phyloP scores from a whole-genome alignment of 1,140 invertebrate genomes.

The Drosophila orosa region DNA sequence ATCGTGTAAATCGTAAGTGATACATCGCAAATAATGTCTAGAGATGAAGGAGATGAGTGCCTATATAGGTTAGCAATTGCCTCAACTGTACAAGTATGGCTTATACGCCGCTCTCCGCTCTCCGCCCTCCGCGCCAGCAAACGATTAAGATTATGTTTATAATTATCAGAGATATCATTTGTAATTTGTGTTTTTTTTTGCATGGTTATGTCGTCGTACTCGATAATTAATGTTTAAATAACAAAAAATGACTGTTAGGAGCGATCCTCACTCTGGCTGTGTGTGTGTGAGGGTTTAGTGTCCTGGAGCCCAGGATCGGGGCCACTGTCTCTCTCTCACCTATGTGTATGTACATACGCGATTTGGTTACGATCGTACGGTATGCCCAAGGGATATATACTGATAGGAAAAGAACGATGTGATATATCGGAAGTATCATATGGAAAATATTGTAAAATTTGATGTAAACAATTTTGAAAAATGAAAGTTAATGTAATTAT shows the following conservation, averaged over 20 bases:
- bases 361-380: constrained; percentile 23
- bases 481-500: neutral
- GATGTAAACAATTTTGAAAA: neutral
- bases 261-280: constrained; percentile 57
- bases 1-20: constrained; percentile 43
- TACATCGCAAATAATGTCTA: constrained; percentile 56
- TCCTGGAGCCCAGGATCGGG: constrained; percentile 14
- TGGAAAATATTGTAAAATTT: neutral
- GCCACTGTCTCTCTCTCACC: constrained; percentile 19
- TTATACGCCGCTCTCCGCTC: constrained; percentile 47
- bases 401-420: neutral
- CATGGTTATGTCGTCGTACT: constrained; percentile 48
- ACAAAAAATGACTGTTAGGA: constrained; percentile 67
- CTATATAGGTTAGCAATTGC: constrained; percentile 70
- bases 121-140: constrained; percentile 23
- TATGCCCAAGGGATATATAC: neutral
- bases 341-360: constrained; percentile 44
- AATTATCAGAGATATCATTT: constrained; percentile 43
- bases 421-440: neutral
- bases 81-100: constrained; percentile 79
- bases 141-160: constrained; percentile 52
- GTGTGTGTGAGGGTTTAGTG: constrained; percentile 27
- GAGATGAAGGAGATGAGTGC: constrained; percentile 64
- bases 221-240: constrained; percentile 51
- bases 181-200: constrained; percentile 28